These are phyloP conservation scores for Ferrisia virgata DNA, from an alignment of 2,888 invertebrate species.

Conservation along the genomic window DNA sequence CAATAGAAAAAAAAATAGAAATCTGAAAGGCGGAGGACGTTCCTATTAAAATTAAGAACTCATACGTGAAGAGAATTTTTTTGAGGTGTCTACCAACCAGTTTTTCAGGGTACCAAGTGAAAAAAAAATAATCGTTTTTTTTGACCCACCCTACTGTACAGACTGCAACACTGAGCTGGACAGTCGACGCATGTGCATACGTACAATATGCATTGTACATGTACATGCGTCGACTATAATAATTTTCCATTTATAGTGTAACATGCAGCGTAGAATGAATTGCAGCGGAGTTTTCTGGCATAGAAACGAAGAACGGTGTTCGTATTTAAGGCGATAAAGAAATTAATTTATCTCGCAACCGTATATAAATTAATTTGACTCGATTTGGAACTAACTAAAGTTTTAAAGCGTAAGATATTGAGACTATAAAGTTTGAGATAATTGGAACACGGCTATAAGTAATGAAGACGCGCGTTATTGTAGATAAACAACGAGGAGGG, in stretches of 20 bases:
- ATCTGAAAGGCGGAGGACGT: too few species aligned
- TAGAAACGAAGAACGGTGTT: background rate
- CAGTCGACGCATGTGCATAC: too few species aligned
- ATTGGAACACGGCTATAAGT: background rate
- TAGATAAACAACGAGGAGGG: background rate
- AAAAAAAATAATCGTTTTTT: too few species aligned
- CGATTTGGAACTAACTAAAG: background rate
- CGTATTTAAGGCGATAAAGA: background rate
- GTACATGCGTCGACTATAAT: background rate
- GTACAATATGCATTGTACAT: too few species aligned
- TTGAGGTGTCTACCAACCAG: too few species aligned
- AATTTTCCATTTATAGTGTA: background rate
- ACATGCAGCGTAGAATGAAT: background rate
- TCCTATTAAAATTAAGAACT: too few species aligned
- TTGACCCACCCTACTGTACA: too few species aligned
- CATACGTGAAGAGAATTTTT: too few species aligned
- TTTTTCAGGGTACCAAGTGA: too few species aligned
- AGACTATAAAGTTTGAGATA: background rate
- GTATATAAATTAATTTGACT: conserved; percentile 2
- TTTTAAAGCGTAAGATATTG: background rate
- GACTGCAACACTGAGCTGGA: too few species aligned
- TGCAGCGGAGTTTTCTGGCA: background rate
- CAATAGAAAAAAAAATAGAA: too few species aligned
- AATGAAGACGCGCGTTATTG: background rate
- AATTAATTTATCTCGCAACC: background rate